Conservation (phyloP, 1,140 invertebrate species). For the Leptonema lineaticorne region DNA sequence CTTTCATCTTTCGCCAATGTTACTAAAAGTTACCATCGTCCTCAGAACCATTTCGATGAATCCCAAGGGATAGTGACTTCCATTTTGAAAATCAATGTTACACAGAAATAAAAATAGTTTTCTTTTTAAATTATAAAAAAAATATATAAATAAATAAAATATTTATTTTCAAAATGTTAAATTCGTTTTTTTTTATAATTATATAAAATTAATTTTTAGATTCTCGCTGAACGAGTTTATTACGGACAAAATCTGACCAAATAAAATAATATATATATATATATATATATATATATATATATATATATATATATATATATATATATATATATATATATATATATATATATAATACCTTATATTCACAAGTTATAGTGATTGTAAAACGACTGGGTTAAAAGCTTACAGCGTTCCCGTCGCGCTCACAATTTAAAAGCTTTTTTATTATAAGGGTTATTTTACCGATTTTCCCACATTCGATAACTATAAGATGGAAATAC, state of each 20-base stretch:
- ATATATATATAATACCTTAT: neutral
- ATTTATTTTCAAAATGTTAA: too few relatives aligned
- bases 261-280: too few relatives aligned
- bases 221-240: neutral
- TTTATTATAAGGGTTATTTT: constrained; percentile 18
- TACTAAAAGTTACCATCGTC: too few relatives aligned
- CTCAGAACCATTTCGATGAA: too few relatives aligned
- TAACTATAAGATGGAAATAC: neutral
- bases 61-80: too few relatives aligned
- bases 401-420: neutral
- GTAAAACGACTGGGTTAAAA: constrained; percentile 20
- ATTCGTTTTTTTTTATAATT: too few relatives aligned
- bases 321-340: neutral
- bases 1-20: too few relatives aligned
- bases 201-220: neutral
- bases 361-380: constrained; percentile 10
- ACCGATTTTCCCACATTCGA: neutral
- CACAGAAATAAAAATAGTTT: too few relatives aligned
- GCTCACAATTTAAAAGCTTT: constrained; percentile 17
- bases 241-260: too few relatives aligned
- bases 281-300: neutral
- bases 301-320: neutral
- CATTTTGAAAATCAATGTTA: too few relatives aligned
- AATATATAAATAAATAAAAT: too few relatives aligned
- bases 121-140: too few relatives aligned